Base-by-base conservation (phyloP, 2,113 vertebrate genomes). In the Bombycilla garrulus region DNA sequence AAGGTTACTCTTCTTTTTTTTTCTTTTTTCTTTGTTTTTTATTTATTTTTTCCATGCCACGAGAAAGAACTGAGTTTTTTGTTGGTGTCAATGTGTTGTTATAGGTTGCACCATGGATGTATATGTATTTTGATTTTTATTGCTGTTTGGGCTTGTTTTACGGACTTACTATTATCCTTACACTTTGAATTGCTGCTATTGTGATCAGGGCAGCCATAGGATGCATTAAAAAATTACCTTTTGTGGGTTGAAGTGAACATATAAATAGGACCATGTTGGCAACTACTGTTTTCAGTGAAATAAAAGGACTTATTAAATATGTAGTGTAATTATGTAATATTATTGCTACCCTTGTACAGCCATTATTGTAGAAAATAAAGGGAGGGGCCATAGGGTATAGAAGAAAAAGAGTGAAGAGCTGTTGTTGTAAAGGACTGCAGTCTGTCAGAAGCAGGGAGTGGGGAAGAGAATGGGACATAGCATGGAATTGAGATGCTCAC, bases 401-500 rank as follows among this genome's bases (percentile, higher is more conserved):
- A 91, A 51, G 36, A 23, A n/a, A 81, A 72, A 73, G 29, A 58
- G 13, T 23, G n/a, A 87, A 40, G 36, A 80, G 15, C 16, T 84
- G 18, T 71, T 81, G 44, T 54, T 81, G 44, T 51, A 48, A 88
- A 71, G 81, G 26, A 44, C 47, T 81, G 33, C 33, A 64, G 23
- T 71, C 40, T 88, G 20, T 65, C 36, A 65, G 48, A 72, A 60
- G 35, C 6, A 25, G 22, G 18, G 65, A 56, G 22, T 4, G 4
- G 8, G 8, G 14, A 11, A 11, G 38, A 62, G 44, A 62, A 69
- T 53, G 17, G 51, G 21, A 71, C 19, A 9, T 2, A 6, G 26
- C 24, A 35, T 23, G 24, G 28, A 10, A 26, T 4, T 33, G 45
- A 84, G 51, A 29, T 56, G 16, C 6, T 35, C 0, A 0, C 54